phyloP scores from a whole-genome alignment of 2,113 vertebrate species.

The Channa maculata region DNA sequence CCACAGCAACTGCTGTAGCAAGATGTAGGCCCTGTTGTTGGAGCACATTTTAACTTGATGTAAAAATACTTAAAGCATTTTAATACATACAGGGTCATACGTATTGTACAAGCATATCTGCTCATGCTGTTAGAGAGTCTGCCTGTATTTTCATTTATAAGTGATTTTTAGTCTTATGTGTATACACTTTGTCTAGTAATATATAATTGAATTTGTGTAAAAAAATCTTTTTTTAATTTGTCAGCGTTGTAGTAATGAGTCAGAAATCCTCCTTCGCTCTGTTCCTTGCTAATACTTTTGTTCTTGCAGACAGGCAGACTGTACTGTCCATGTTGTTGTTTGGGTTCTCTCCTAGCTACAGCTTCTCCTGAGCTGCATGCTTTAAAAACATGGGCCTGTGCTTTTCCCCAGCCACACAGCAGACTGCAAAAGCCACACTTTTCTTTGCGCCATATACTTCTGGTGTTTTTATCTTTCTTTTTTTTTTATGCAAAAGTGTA shows the following conservation, averaged over 20 bases:
- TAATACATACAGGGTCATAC: no score
- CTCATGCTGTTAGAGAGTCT: no score
- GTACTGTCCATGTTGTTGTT: slow-evolving; percentile 14
- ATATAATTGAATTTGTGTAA: slow-evolving; percentile 13
- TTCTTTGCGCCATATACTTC: slow-evolving; percentile 26
- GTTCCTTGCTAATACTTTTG: slow-evolving; percentile 49
- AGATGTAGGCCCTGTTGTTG: no score
- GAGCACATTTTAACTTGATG: no score
- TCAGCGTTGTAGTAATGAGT: slow-evolving; percentile 42
- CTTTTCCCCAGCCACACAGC: background rate
- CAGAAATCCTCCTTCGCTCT: slow-evolving; percentile 21
- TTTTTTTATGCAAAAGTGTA: slow-evolving; percentile 31
- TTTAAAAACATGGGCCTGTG: background rate
- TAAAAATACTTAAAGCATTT: no score
- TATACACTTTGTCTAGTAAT: background rate
- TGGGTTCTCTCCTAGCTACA: slow-evolving; percentile 18
- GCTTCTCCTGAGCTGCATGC: background rate
- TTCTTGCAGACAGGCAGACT: slow-evolving; percentile 28
- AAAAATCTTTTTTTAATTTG: background rate
- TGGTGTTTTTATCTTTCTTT: slow-evolving; percentile 15
- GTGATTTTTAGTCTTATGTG: background rate
- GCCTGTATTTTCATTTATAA: no score
- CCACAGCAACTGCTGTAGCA: no score
- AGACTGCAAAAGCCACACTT: slow-evolving; percentile 28
- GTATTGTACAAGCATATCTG: no score